These are phyloP conservation scores for Dendrolimus kikuchii DNA, from an alignment of 1,140 invertebrate species.

Conservation along the genomic window DNA sequence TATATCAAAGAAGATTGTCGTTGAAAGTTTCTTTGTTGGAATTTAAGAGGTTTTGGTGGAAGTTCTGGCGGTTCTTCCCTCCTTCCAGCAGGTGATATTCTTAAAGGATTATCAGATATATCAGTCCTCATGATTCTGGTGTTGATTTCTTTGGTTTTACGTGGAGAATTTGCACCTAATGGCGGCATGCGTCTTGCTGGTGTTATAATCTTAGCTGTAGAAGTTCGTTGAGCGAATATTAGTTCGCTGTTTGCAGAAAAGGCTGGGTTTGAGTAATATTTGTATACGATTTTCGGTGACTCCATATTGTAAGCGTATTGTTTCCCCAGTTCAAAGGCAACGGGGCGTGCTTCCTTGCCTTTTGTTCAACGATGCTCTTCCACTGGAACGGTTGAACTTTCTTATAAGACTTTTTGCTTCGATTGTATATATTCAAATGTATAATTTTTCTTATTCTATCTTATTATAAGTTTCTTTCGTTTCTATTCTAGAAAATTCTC, in stretches of 20 bases:
- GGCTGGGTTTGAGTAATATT: conserved; percentile 82
- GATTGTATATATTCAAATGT: too few relatives aligned
- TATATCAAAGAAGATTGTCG: conserved; percentile 52
- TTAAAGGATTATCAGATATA: conserved; percentile 67
- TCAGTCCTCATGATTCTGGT: conserved; percentile 63
- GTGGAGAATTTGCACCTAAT: conserved; percentile 53
- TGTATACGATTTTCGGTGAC: conserved; percentile 69
- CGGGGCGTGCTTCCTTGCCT: conserved; percentile 34
- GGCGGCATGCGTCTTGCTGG: conserved; percentile 51
- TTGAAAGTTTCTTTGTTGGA: conserved; percentile 40
- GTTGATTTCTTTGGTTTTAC: conserved; percentile 29
- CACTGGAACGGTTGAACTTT: conserved; percentile 39
- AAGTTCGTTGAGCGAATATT: conserved; percentile 61
- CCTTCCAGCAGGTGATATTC: conserved; percentile 41
- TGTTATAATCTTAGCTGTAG: conserved; percentile 43
- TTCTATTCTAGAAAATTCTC: too few relatives aligned
- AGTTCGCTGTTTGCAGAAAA: conserved; percentile 84
- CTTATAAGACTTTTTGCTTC: conserved; percentile 1
- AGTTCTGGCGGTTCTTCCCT: conserved; percentile 56
- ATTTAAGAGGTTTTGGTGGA: conserved; percentile 59
- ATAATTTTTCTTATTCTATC: too few relatives aligned
- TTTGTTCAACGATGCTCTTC: conserved; percentile 30
- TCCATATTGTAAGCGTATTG: conserved; percentile 55
- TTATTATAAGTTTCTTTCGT: too few relatives aligned
- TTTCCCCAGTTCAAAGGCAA: conserved; percentile 19